Base-by-base conservation (phyloP, 1,140 invertebrate genomes). In the Anastrepha ludens region DNA sequence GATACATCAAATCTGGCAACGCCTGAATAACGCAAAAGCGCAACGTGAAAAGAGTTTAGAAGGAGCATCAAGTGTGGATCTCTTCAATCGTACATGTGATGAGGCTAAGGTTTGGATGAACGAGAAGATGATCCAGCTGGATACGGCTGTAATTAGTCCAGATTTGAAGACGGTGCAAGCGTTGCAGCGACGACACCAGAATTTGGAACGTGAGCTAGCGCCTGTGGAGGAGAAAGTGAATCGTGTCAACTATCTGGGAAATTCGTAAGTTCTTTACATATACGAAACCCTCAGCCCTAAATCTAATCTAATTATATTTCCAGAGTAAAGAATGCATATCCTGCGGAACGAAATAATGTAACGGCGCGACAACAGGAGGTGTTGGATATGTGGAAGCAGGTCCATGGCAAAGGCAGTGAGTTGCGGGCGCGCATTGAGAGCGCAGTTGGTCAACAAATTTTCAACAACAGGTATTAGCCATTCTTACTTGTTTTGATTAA, bases 91-190 rank as follows among this genome's bases (percentile, higher is more conserved):
- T 87, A 98, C 97, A 0, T 99, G 98, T 93, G 97, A 98, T 90
- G 98, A 99, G 92, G 97, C 98, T 0, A 95, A 96, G 89, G 97
- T 98, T 91, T 99, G 98, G 98, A 99, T 99, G 97, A 94, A 96
- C 29, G 98, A 99, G 93, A 99, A 99, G 94, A 97, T 98, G 94
- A 96, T 95, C 20, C 97, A 98, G 90, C 90, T 98, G 89, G 97
- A 98, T 88, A 96, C 95, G 0, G 96, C 96, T 17, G 96, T 96
- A 74, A 94, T 97, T 1, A 97, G 97, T 0, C 95, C 96, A 3
- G 98, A 99, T 94, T 94, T 99, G 50, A 97, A 98, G 92, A 98
- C 98, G 0, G 97, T 99, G 0, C 97, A 98, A 91, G 97, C 98
- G 6, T 92, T 98, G 67, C 98, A 99, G 93, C 94, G 98, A 15